These are phyloP conservation scores for Aptenodytes forsteri DNA, from an alignment of 2,113 vertebrate genomes.

Conservation along the genomic window DNA sequence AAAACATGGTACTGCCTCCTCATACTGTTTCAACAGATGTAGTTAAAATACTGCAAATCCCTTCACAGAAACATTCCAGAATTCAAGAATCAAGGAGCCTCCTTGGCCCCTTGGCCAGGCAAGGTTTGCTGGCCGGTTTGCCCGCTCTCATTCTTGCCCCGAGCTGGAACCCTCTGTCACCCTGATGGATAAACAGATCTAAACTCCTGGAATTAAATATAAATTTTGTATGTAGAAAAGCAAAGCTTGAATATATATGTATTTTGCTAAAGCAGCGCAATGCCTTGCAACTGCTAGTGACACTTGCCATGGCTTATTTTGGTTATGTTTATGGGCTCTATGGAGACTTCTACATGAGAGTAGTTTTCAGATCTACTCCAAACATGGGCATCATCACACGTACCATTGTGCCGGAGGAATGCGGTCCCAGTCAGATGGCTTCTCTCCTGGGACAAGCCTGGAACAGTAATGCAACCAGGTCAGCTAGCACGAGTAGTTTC, in stretches of 20 bases:
- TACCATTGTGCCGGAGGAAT: neutral
- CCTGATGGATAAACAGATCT: neutral
- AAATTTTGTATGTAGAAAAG: neutral
- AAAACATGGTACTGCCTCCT: neutral
- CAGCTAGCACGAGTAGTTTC: neutral
- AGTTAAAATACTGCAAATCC: neutral
- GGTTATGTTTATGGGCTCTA: neutral
- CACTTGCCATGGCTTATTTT: neutral
- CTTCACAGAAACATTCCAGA: neutral
- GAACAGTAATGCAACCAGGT: neutral
- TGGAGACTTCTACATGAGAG: neutral
- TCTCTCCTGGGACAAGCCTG: neutral
- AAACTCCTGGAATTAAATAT: neutral
- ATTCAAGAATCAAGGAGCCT: neutral
- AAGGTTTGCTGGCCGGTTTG: neutral
- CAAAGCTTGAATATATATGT: neutral
- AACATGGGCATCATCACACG: accelerated
- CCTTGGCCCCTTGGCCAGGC: neutral
- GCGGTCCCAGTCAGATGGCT: neutral
- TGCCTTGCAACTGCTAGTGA: neutral
- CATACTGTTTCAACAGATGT: neutral
- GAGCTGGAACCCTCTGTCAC: accelerated
- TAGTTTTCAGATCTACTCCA: neutral
- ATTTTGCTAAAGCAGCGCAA: neutral
- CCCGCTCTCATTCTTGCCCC: neutral